Percentiles rank a stretch among this genome's conserved stretches.
Evolutionary conservation across 2,113 vertebrate genomes (phyloP).

Genomic region (Pseudopodoces humilis): DNA sequence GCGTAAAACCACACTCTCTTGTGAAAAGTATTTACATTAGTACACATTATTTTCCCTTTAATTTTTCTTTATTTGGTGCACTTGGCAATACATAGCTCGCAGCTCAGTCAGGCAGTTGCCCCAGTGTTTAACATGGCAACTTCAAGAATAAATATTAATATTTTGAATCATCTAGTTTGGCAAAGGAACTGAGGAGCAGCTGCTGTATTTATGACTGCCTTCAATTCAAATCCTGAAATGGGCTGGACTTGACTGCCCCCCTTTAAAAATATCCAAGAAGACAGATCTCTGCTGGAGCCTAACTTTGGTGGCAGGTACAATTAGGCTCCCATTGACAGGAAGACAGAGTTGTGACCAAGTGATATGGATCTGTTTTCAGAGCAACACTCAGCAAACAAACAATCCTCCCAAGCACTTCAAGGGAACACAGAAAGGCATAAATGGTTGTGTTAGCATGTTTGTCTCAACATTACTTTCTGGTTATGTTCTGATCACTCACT

Average conservation of each 20-base stretch:
- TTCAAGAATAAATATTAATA: conserved; percentile 55
- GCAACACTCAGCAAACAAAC: neutral
- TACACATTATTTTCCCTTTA: neutral
- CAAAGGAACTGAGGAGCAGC: conserved; percentile 28
- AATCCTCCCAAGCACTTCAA: neutral
- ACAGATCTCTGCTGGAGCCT: neutral
- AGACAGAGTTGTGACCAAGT: neutral
- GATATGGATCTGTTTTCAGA: conserved; percentile 10
- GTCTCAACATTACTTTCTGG: neutral
- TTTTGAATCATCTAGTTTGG: conserved; percentile 29
- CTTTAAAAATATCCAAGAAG: conserved; percentile 7
- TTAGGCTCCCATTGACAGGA: neutral
- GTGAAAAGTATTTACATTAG: neutral
- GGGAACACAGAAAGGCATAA: neutral
- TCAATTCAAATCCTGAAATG: neutral
- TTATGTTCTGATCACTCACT: neutral
- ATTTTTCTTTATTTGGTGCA: neutral
- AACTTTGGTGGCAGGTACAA: neutral
- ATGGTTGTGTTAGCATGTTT: neutral
- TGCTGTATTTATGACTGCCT: neutral
- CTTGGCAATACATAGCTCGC: neutral
- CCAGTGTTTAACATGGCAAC: neutral
- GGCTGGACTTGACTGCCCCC: neutral
- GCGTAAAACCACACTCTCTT: neutral
- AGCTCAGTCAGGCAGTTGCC: neutral